These are phyloP conservation scores for Leucoma salicis DNA, from an alignment of 2,888 invertebrate species.

Conservation along the genomic window DNA sequence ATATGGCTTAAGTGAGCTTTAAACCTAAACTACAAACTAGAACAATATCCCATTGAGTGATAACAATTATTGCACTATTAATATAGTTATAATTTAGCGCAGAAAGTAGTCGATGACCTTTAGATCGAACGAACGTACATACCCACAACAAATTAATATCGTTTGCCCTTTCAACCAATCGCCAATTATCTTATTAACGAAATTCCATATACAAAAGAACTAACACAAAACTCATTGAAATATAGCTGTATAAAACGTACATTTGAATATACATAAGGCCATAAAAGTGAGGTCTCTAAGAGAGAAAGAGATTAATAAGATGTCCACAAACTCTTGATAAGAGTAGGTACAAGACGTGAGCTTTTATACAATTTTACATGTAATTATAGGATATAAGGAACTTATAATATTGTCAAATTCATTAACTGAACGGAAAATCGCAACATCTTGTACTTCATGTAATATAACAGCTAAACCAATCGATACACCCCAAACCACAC, in stretches of 20 bases:
- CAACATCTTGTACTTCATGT: slow-evolving; percentile 40
- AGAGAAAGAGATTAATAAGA: slow-evolving; percentile 25
- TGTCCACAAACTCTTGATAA: slow-evolving; percentile 15
- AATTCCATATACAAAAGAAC: background rate
- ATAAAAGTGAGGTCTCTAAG: slow-evolving; percentile 46
- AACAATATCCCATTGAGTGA: slow-evolving; percentile 35
- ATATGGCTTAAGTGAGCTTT: slow-evolving; percentile 53
- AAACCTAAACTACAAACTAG: slow-evolving; percentile 46
- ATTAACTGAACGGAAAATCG: too few relatives aligned
- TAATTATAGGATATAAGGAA: too few relatives aligned
- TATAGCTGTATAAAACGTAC: slow-evolving; percentile 32
- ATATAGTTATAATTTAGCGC: slow-evolving; percentile 36
- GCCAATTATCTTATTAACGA: slow-evolving; percentile 4
- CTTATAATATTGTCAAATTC: too few relatives aligned
- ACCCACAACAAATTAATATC: background rate
- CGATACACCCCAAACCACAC: slow-evolving; percentile 21
- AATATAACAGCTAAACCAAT: slow-evolving; percentile 28
- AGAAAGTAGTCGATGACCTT: slow-evolving; percentile 6
- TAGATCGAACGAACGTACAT: background rate
- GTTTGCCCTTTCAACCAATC: slow-evolving; percentile 18
- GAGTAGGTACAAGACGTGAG: slow-evolving; percentile 23
- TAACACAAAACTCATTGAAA: slow-evolving; percentile 24
- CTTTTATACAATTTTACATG: slow-evolving; percentile 17
- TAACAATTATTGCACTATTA: slow-evolving; percentile 49
- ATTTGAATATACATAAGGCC: slow-evolving; percentile 24